phyloP scores from a whole-genome alignment of 23 tunicate genomes.

The Clavelina lepadiformis region DNA sequence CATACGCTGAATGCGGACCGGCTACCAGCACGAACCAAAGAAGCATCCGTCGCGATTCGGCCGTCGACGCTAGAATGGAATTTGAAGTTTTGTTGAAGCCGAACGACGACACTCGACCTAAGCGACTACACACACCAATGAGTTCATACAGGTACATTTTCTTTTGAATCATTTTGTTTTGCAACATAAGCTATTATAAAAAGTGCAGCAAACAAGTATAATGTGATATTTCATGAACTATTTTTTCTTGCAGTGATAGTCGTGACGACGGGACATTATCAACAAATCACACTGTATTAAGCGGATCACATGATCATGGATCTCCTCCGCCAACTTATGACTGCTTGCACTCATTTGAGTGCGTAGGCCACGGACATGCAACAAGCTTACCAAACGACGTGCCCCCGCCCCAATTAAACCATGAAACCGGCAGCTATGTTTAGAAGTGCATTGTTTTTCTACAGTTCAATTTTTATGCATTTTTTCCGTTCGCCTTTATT shows the following conservation, averaged over 20 bases:
- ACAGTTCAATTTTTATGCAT: background rate
- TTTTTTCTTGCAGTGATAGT: background rate
- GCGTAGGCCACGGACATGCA: slow-evolving; percentile 16
- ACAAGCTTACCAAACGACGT: background rate
- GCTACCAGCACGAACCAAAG: slow-evolving; percentile 10
- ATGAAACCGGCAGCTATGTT: slow-evolving; percentile 43
- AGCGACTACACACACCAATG: slow-evolving; percentile 11
- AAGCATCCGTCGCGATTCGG: slow-evolving; percentile 22
- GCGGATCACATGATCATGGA: background rate
- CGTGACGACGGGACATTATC: slow-evolving; percentile 23
- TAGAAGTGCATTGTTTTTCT: background rate
- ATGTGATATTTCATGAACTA: background rate
- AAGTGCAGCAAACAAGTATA: background rate
- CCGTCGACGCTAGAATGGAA: slow-evolving; percentile 71
- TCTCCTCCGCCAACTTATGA: slow-evolving; percentile 27
- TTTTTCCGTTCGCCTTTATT: slow-evolving; percentile 3
- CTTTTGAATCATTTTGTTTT: background rate
- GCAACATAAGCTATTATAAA: background rate
- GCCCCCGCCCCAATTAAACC: slow-evolving; percentile 1
- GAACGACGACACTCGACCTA: slow-evolving; percentile 32
- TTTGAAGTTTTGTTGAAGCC: slow-evolving; percentile 69
- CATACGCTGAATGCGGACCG: slow-evolving; percentile 47
- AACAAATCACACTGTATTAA: slow-evolving; percentile 32
- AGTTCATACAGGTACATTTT: slow-evolving; percentile 33
- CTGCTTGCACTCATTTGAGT: slow-evolving; percentile 1